Conservation (phyloP, 2,888 invertebrate species). For the Heteromyza rotundicornis region DNA sequence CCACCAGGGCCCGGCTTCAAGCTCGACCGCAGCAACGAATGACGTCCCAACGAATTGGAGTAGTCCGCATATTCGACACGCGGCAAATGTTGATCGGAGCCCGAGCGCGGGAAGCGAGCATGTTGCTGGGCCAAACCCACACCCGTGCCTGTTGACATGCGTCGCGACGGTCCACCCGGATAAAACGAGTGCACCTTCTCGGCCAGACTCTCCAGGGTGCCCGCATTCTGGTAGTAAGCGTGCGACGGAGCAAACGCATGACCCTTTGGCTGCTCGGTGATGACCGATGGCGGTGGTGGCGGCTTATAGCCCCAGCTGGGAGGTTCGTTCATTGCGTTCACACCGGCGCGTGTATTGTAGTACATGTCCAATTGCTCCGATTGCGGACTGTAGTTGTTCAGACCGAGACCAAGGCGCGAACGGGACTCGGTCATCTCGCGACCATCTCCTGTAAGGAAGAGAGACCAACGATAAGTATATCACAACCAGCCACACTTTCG, state of each 20-base stretch:
- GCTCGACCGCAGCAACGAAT: conserved; percentile 81
- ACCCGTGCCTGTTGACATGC: conserved; percentile 72
- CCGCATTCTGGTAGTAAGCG: conserved; percentile 82
- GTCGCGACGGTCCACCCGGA: conserved; percentile 67
- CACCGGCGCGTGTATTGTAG: conserved; percentile 77
- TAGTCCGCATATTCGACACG: conserved; percentile 87
- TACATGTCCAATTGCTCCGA: conserved; percentile 77
- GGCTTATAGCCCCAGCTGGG: conserved; percentile 63
- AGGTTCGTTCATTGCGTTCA: conserved; percentile 66
- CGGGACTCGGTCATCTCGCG: conserved; percentile 80
- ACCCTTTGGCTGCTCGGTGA: conserved; percentile 89
- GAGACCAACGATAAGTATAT: conserved; percentile 47
- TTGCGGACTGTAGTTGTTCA: conserved; percentile 72
- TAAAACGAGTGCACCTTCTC: conserved; percentile 93
- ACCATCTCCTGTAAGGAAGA: conserved; percentile 70
- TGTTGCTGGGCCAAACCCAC: conserved; percentile 58
- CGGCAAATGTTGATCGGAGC: conserved; percentile 89
- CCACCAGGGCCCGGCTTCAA: conserved; percentile 68
- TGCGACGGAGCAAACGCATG: conserved; percentile 77
- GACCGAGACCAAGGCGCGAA: conserved; percentile 75
- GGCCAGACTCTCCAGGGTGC: conserved; percentile 85
- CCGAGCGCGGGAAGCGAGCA: conserved; percentile 78
- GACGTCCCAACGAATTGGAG: conserved; percentile 74
- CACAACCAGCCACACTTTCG: conserved; percentile 49
- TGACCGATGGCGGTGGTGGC: conserved; percentile 75